Base-by-base conservation (phyloP, 2,888 invertebrate genomes). In the Hololepta plana region DNA sequence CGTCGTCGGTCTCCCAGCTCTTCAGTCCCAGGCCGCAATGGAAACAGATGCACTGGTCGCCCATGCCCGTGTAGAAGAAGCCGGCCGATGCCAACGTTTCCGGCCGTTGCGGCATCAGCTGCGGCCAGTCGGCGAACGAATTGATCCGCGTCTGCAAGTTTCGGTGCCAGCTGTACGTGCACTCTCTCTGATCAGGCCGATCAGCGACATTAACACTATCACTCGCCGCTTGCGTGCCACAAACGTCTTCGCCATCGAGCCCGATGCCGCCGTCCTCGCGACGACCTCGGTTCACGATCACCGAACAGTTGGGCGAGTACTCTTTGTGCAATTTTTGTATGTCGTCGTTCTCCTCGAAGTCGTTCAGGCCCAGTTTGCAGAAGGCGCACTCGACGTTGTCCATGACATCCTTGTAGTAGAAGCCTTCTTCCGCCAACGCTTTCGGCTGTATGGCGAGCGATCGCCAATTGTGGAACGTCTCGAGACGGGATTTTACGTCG, bases 11-110 rank as follows among this genome's bases (percentile, higher is more conserved):
- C 45, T 82, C 80, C 88, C 88, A 90, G 47, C 85, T 84, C 39
- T 80, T 73, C 2, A 90, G 60, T 1, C 87, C 85, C 26, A 84
- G 84, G 41, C 82, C 84, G 48, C 88, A 90, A 46, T 76, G 77
- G 49, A 79, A 88, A 46, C 88, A 90, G 33, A 79, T 70, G 0
- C 85, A 84, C 42, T 81, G 72, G 52, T 88, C 88, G 23, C 72
- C 72, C 35, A 67, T 64, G 39, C 84, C 84, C 6, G 77, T 76
- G 44, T 84, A 87, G 46, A 73, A 85, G 55, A 87, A 85, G 20
- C 88, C 87, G 25, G 87, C 85, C 38, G 77, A 75, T 10, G 77
- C 74, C 26, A 88, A 56, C 27, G 71, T 65, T 34, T 72, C 66
- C 3, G 81, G 77, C 32, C 69, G 71, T 43, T 82, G 79, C 28